Evolutionary conservation across 1,140 invertebrate genomes (phyloP), one percentile per base, ranked within the genome.

Genomic region (Saccostrea glomerata): DNA sequence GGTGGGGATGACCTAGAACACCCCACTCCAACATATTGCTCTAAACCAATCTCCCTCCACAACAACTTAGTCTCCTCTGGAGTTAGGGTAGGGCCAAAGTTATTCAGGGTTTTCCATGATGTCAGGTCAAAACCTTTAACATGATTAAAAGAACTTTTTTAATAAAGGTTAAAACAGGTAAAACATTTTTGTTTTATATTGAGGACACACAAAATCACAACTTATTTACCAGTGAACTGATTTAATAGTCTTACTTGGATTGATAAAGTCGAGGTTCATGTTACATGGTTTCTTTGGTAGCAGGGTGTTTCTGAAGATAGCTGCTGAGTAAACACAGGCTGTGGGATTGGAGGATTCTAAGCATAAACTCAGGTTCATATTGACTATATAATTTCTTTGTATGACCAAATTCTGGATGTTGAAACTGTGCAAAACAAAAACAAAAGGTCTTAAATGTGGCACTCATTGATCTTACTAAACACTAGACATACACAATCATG

Each of bases 311-410:
- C 55, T 58, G 55, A 90, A 88, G 25, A 90, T 63, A 25, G 12
- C 12, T 9, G 86, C 60, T 36, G 66, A 15, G 55, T 60, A 47
- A 9, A 86, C 63, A 70, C 82, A 86, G 36, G 17, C 66, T 36
- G 55, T 56, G 17, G 70, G 56, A 13, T 85, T 73, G 0, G n/a
- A 47, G 7, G 86, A 58, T 60, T 90, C 89, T 66, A 86, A 90
- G 60, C 87, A 88, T 47, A 63, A 25, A 15, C 86, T 88, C 9
- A 90, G 17, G 30, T 88, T 90, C 89, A 90, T 86, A 36, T 77
- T 90, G 2, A 90, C 54, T 2, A 90, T 20, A 36, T 87, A 91
- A 11, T 89, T 88, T 30, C 85, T 66, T 86, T 91, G 84, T 40
- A 66, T 82, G 13, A 85, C 77, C 47, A 91, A 63, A 58, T 90